Percentiles rank a stretch among this genome's conserved stretches.
These are phyloP conservation scores for Dorcus hopei DNA, from an alignment of 2,888 invertebrate genomes.

Conservation along the genomic window DNA sequence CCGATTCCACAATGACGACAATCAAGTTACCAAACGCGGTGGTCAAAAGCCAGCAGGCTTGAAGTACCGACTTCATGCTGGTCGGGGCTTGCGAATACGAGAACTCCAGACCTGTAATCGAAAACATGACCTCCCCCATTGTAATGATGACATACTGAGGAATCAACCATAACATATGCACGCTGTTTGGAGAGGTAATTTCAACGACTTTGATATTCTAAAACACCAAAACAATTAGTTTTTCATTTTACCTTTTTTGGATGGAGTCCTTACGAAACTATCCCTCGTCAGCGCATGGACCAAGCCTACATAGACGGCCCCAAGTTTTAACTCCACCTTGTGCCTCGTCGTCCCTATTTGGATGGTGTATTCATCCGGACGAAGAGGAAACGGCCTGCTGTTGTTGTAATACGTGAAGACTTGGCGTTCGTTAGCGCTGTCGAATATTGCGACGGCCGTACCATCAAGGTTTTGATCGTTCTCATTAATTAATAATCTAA, in stretches of 20 bases:
- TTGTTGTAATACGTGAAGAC: neutral
- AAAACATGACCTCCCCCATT: constrained; percentile 92
- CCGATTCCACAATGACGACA: constrained; percentile 84
- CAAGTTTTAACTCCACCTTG: constrained; percentile 50
- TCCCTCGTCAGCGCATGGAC: constrained; percentile 46
- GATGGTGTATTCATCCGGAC: constrained; percentile 17
- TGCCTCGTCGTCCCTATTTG: constrained; percentile 21
- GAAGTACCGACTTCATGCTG: constrained; percentile 92
- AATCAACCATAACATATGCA: constrained; percentile 81
- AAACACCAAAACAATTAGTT: neutral
- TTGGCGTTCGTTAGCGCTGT: neutral
- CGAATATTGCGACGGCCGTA: neutral
- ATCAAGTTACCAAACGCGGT: constrained; percentile 92
- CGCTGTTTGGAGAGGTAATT: constrained; percentile 66
- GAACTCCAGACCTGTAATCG: constrained; percentile 93
- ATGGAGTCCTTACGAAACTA: constrained; percentile 41
- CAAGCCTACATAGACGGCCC: constrained; percentile 65
- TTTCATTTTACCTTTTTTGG: neutral
- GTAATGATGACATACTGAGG: constrained; percentile 94
- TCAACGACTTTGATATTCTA: constrained; percentile 42
- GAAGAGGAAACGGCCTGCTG: constrained; percentile 7
- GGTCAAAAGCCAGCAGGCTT: constrained; percentile 89
- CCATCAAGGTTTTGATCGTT: too few relatives aligned
- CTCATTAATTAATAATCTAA: too few relatives aligned
- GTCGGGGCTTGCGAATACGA: constrained; percentile 91